Evolutionary conservation across 2,113 vertebrate species (phyloP), one percentile per base, ranked within the genome.

Genomic region (Zosterops pallidus): DNA sequence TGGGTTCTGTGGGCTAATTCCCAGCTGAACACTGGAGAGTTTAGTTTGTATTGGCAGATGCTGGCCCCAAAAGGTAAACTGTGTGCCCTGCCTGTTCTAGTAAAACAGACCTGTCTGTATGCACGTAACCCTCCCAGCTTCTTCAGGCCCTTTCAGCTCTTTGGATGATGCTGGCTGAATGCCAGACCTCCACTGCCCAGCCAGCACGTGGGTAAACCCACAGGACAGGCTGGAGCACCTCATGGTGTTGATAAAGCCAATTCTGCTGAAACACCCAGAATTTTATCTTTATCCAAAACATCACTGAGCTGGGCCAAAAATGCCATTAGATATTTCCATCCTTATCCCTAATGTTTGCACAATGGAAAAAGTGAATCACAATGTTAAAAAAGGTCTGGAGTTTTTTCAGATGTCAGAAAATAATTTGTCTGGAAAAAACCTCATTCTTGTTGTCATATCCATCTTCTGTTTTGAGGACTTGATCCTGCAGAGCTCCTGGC

Each of bases 21-120:
- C 76, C 63, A 67, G 3, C 39, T 83, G 59, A 94, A 18, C 42
- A 18, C 72, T 88, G 80, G 47, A 8, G 56, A 39, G 56, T 64
- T 86, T 39, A 81, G 88, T 89, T 96, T 94, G 44, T 46, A 8
- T 35, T 93, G 85, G 93, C 92, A 90, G 81, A 68, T n/a, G 26
- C 29, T 92, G 47, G 24, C 68, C 86, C 68, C 28, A 20, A 39
- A 80, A 85, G 18, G 75, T 86, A 90, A 94, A 86, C 80, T 31
- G 47, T 19, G 62, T 83, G 65, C 65, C 31, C 23, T 69, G 62
- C 14, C 53, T 94, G 59, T 28, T 92, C 71, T 35, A 83, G 29
- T 63, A 20, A 71, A 94, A 9, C 79, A 94, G 85, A 77, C 68
- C 74, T 89, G 90, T 25, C 60, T 12, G 1, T 64, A 31, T 49